phyloP scores from a whole-genome alignment of 2,888 invertebrate genomes.

The Synergus japonicus region DNA sequence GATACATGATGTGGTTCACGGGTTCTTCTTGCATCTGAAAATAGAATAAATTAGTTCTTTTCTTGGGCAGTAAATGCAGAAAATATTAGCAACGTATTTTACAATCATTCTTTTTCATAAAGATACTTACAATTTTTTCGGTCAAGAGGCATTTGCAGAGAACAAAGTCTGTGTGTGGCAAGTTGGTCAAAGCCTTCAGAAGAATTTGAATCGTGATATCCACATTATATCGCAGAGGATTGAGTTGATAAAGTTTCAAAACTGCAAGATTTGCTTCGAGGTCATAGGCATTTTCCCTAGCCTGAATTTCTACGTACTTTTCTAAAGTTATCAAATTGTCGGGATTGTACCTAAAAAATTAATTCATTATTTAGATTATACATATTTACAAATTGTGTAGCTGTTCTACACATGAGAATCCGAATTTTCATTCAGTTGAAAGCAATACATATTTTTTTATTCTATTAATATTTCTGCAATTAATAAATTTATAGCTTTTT shows the following conservation, averaged over 20 bases:
- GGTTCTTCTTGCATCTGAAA: conserved; percentile 85
- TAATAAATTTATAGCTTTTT: neutral
- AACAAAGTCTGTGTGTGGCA: conserved; percentile 98
- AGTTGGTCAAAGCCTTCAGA: conserved; percentile 96
- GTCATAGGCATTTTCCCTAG: conserved; percentile 95
- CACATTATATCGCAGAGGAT: conserved; percentile 90
- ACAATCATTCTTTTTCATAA: neutral
- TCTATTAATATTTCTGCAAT: neutral
- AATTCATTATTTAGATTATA: neutral
- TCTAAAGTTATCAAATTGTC: conserved; percentile 94
- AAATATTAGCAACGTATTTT: neutral
- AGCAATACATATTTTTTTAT: too few relatives aligned
- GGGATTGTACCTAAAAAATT: conserved; percentile 91
- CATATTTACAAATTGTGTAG: neutral
- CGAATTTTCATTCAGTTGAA: too few relatives aligned
- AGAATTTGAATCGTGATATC: conserved; percentile 93
- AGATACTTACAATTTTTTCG: conserved; percentile 81
- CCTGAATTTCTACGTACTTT: conserved; percentile 95
- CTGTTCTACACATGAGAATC: too few relatives aligned
- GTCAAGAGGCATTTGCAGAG: conserved; percentile 97
- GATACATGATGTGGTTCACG: conserved; percentile 91
- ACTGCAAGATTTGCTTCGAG: conserved; percentile 98
- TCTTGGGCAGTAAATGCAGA: neutral
- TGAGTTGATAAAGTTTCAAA: conserved; percentile 97
- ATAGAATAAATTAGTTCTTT: neutral